Base-by-base conservation (phyloP, 2,888 invertebrate genomes). In the Leucozona laternaria region DNA sequence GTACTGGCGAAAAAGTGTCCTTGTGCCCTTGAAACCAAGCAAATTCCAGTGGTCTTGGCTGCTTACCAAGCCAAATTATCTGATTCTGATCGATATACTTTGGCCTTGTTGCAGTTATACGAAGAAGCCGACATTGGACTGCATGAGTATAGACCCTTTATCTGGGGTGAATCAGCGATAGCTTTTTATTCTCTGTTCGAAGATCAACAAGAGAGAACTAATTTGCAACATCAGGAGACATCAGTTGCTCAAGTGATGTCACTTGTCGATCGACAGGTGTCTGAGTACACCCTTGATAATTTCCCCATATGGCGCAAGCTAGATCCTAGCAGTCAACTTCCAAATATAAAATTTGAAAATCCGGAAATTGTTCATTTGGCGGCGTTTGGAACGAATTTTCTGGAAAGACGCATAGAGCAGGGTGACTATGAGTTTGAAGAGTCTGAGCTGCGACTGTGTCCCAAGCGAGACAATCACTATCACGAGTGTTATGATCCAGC, bases 131-230 rank as follows among this genome's bases (percentile, higher is more conserved):
- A 95, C 70, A 93, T 95, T 79, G 94, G 94, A 22, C 93, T 96
- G 13, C 93, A 94, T 66, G 94, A 95, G 89, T 96, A 94, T 91
- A 95, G 96, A 87, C 98, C 98, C 0, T 96, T 96, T 89, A 93
- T 98, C 0, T 98, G 97, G 96, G 97, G 97, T 0, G 95, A 95
- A 90, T 95, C 96, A 3, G 97, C 97, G 0, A 95, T 96, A 0
- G 95, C 95, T 68, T 95, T 96, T 91, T 97, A 97, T 90, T 95
- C 96, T 2, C 94, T 97, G 0, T 90, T 89, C 17, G 93, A 93
- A 57, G 93, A 94, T 66, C 91, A 93, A 1, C 93, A 94, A 40
- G 93, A 93, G 68, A 92, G 94, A 78, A 90, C 93, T n/a, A 91
- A 90, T 92, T 2, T 95, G 94, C 13, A 93, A 94, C 22, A 95